Evolutionary conservation across 2,113 vertebrate species (phyloP), one percentile per base, ranked within the genome.

Genomic region (Psilopogon haemacephalus): DNA sequence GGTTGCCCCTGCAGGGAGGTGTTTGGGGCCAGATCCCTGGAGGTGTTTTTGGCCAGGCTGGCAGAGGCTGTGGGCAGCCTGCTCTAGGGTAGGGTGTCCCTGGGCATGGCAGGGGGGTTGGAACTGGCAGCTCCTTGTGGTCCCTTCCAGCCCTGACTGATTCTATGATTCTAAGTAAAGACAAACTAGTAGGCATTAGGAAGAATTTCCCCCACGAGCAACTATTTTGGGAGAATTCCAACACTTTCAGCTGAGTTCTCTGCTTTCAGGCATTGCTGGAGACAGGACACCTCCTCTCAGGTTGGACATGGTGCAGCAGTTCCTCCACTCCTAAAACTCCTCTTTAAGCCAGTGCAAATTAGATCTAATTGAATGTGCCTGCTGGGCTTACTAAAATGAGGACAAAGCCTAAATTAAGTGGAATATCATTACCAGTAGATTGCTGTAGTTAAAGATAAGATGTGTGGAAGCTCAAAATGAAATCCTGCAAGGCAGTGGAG

Each of bases 321-420:
- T 62, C 54, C 44, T 64, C 50, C 67, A 28, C 93, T 89, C 82
- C 62, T 78, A 75, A 88, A 90, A 90, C 86, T 86, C 86, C 48
- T 69, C 15, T 68, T 88, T 56, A 81, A 81, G 44, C 68, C 58
- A 68, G 37, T 71, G 27, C 18, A 86, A 71, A 92, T 78, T 72
- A 46, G 44, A 62, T 80, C 42, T 67, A 67, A 75, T 32, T 3
- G 18, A 74, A 84, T 11, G 1, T 4, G 77, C 9, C 60, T 58
- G 20, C 6, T 74, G 46, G 65, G 10, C 4, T 88, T 77, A 78
- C 42, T 88, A 91, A 85, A 83, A 38, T 30, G 80, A 42, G 12
- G 35, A 19, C 68, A 48, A 60, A 64, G 55, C 86, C 56, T 80
- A 76, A 83, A 94, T 70, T 65, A 59, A 12, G 30, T 44, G 24